Evolutionary conservation across 2,797 vertebrate species (phyloP).

Genomic region (Ptychobarbus kaznakovi): DNA sequence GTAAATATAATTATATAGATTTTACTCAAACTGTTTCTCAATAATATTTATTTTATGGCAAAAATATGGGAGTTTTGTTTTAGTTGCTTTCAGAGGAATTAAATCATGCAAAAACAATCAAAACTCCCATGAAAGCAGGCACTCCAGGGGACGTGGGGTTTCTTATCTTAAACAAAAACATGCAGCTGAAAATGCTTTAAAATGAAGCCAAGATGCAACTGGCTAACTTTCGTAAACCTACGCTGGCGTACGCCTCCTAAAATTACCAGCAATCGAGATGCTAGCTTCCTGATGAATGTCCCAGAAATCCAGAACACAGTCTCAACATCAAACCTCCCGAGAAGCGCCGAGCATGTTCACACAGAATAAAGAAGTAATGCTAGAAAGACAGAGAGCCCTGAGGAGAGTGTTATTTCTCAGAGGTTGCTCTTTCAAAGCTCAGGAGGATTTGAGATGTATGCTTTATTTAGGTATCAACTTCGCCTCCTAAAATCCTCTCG

Average conservation of each 20-base stretch:
- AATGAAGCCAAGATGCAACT: neutral
- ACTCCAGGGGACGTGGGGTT: neutral
- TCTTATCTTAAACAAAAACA: conserved; percentile 14
- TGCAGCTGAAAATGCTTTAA: neutral
- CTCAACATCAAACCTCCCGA: conserved; percentile 37
- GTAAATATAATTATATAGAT: neutral
- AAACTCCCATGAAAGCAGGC: neutral
- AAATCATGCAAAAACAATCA: neutral
- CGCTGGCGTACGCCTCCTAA: neutral
- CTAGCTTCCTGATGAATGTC: conserved; percentile 1
- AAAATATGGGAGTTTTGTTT: neutral
- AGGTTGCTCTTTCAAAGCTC: conserved; percentile 23
- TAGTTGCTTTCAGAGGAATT: neutral
- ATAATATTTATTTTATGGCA: neutral
- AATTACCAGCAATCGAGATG: neutral
- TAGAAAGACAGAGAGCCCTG: conserved; percentile 18
- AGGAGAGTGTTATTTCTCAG: conserved; percentile 6
- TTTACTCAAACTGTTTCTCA: neutral
- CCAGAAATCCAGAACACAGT: conserved; percentile 18
- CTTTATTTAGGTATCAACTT: conserved; percentile 3
- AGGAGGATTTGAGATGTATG: neutral
- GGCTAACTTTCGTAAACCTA: neutral
- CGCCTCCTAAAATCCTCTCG: neutral
- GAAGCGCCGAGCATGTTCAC: conserved; percentile 35
- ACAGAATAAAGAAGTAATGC: conserved; percentile 39